Evolutionary conservation across 2,797 vertebrate genomes (phyloP).

Genomic region (Enteromius thamalakanensis): DNA sequence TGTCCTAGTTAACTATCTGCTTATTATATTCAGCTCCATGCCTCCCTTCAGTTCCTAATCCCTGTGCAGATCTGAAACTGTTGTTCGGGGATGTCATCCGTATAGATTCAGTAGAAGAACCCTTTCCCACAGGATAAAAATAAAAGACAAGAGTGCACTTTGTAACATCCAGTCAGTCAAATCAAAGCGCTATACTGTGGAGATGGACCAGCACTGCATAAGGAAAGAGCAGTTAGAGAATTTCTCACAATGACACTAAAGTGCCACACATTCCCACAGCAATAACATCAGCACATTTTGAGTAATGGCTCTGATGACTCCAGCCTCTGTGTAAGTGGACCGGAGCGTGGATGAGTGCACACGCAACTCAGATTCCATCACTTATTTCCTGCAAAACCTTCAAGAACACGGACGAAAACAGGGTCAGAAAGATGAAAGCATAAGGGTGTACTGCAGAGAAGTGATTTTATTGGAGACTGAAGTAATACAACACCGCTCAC

Average conservation of each 20-base stretch:
- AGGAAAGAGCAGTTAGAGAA: conserved; percentile 19
- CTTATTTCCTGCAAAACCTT: conserved; percentile 9
- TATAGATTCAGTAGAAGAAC: conserved; percentile 4
- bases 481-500: not conserved
- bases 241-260: conserved; percentile 39
- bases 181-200: conserved; percentile 7
- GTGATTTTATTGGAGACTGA: conserved; percentile 10
- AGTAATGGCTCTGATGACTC: conserved; percentile 11
- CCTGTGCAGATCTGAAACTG: conserved; percentile 14
- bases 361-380: conserved; percentile 25
- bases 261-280: conserved; percentile 33
- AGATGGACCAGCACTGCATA: conserved; percentile 1
- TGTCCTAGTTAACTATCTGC: not conserved
- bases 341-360: not conserved
- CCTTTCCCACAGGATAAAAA: conserved; percentile 22
- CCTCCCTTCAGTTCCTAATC: conserved; percentile 10
- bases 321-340: conserved; percentile 1
- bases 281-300: conserved; percentile 38
- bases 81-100: conserved; percentile 7
- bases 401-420: not conserved
- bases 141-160: conserved; percentile 17
- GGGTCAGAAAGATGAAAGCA: conserved; percentile 4
- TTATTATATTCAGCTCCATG: conserved; percentile 26
- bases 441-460: not conserved
- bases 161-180: conserved; percentile 19